These are phyloP conservation scores for Adineta ricciae DNA, from an alignment of 2,888 invertebrate species.

Conservation along the genomic window DNA sequence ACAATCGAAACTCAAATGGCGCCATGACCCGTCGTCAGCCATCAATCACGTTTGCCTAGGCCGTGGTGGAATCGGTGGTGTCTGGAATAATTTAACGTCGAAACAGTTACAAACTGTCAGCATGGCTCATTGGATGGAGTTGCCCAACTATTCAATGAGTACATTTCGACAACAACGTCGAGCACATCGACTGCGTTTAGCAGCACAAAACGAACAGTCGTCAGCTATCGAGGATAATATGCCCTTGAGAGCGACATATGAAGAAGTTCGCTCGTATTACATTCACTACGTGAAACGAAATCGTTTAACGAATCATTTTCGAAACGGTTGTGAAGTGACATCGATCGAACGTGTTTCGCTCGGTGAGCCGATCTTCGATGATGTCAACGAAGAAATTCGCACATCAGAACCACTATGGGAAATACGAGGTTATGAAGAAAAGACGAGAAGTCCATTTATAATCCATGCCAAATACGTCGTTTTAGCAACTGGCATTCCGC, in stretches of 20 bases:
- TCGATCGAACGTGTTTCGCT: slow-evolving; percentile 50
- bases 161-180: slow-evolving; percentile 42
- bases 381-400: background rate
- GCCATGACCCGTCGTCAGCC: slow-evolving; percentile 57
- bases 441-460: background rate
- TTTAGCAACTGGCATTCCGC: slow-evolving; percentile 8
- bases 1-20: slow-evolving; percentile 68
- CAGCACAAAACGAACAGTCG: background rate
- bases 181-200: background rate
- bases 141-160: slow-evolving; percentile 60
- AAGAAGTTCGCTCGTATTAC: slow-evolving; percentile 46
- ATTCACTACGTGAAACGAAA: slow-evolving; percentile 61
- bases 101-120: slow-evolving; percentile 67
- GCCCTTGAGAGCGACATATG: slow-evolving; percentile 50
- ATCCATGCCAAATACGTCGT: background rate
- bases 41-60: slow-evolving; percentile 78
- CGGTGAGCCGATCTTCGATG: background rate
- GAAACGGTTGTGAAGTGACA: slow-evolving; percentile 53
- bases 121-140: slow-evolving; percentile 70
- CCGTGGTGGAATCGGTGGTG: slow-evolving; percentile 64
- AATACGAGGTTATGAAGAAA: slow-evolving; percentile 1
- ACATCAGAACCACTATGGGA: background rate
- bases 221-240: background rate
- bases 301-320: slow-evolving; percentile 58
- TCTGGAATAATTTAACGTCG: slow-evolving; percentile 74